Conservation (phyloP, 2,888 invertebrate species). For the Melipona bicolor region DNA sequence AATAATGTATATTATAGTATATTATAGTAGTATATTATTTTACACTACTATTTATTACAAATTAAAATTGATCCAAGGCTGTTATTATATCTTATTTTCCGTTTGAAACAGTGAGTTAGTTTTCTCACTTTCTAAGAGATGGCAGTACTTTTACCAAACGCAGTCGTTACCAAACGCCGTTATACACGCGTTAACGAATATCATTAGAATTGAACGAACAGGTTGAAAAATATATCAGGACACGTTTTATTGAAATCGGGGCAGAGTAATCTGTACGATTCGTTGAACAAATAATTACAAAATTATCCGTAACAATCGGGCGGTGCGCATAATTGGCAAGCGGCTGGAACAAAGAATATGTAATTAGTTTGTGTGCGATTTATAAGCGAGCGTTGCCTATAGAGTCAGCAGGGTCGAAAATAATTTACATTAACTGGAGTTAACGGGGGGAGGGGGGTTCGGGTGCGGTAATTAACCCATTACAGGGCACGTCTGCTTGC, state of each 20-base stretch:
- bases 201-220: background rate
- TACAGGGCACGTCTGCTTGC: slow-evolving; percentile 38
- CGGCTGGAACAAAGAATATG: slow-evolving; percentile 22
- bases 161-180: background rate
- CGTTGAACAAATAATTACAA: slow-evolving; percentile 8
- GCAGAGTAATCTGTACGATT: background rate
- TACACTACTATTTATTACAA: no score
- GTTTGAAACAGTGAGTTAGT: background rate
- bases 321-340: background rate
- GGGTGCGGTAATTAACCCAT: slow-evolving; percentile 54
- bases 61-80: background rate
- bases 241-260: background rate
- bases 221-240: background rate
- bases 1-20: no score
- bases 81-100: no score
- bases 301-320: slow-evolving; percentile 27
- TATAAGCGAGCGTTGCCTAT: slow-evolving; percentile 7
- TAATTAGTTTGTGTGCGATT: slow-evolving; percentile 45
- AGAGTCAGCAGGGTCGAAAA: slow-evolving; percentile 43
- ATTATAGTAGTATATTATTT: no score
- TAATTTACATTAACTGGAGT: slow-evolving; percentile 50
- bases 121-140: background rate
- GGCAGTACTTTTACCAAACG: background rate
- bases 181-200: background rate
- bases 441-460: slow-evolving; percentile 32